These are phyloP conservation scores for Phaedon cochleariae DNA, from an alignment of 2,888 invertebrate genomes.

Conservation along the genomic window DNA sequence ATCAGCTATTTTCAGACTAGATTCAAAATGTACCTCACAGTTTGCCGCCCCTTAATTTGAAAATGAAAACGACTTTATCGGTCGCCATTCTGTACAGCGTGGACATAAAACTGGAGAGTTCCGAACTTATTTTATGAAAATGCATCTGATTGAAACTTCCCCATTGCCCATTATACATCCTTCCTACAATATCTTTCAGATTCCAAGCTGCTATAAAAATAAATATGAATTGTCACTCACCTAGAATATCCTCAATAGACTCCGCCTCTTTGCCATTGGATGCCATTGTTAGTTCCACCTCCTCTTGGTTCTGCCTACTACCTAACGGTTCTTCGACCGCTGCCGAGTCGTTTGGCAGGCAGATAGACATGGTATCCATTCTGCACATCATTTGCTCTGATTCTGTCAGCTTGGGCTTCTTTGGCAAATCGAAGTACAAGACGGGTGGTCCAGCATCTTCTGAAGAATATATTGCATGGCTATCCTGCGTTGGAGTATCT, in stretches of 20 bases:
- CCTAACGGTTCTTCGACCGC: neutral
- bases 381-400: slow-evolving; percentile 49
- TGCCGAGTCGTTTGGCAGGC: slow-evolving; percentile 20
- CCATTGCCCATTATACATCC: too few relatives aligned
- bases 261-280: neutral
- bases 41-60: too few relatives aligned
- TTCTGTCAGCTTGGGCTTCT: slow-evolving; percentile 45
- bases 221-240: slow-evolving; percentile 11
- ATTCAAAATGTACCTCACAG: too few relatives aligned
- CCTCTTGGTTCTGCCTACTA: slow-evolving; percentile 1
- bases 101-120: too few relatives aligned
- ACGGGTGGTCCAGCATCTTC: neutral
- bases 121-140: too few relatives aligned
- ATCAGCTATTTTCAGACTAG: too few relatives aligned
- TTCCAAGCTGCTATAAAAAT: too few relatives aligned
- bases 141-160: too few relatives aligned
- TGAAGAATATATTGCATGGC: neutral
- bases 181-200: too few relatives aligned
- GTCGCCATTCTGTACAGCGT: too few relatives aligned
- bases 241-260: slow-evolving; percentile 25
- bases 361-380: slow-evolving; percentile 51
- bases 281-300: slow-evolving; percentile 13
- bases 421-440: slow-evolving; percentile 28
- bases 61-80: too few relatives aligned
- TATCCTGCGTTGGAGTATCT: slow-evolving; percentile 34